phyloP scores from a whole-genome alignment of 2,113 vertebrate genomes.

The Mugil cephalus region DNA sequence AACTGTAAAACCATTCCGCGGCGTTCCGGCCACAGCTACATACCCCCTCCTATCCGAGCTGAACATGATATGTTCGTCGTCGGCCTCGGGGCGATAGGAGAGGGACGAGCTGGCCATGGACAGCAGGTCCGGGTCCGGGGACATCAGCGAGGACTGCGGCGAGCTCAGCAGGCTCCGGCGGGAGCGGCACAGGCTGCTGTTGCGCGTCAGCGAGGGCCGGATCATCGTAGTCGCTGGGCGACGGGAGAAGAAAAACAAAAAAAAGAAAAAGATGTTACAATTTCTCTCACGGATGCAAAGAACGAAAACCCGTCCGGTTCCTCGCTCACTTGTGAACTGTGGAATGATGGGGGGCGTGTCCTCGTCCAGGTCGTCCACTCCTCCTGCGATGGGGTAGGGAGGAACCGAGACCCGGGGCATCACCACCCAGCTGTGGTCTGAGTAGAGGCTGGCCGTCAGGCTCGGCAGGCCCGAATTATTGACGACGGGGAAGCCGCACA shows the following conservation, averaged over 20 bases:
- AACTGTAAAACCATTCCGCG: constrained; percentile 64
- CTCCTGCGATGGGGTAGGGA: constrained; percentile 96
- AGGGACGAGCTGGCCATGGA: constrained; percentile 93
- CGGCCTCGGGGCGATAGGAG: constrained; percentile 91
- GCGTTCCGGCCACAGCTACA: constrained; percentile 55
- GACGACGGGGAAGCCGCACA: constrained; percentile 97
- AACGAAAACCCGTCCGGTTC: fast-evolving
- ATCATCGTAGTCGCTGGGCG: constrained; percentile 73
- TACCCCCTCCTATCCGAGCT: constrained; percentile 95
- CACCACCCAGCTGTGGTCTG: constrained; percentile 99
- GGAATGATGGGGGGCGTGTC: constrained; percentile 96
- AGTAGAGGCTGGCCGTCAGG: constrained; percentile 95
- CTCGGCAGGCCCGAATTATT: constrained; percentile 95
- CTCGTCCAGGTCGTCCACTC: constrained; percentile 97
- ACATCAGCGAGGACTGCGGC: constrained; percentile 89
- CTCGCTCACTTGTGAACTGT: constrained; percentile 91
- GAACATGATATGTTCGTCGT: constrained; percentile 95
- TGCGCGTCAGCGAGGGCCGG: constrained; percentile 88
- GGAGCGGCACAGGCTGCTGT: constrained; percentile 94
- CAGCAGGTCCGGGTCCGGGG: constrained; percentile 95
- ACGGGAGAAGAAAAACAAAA: not conserved
- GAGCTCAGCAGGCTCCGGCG: constrained; percentile 91
- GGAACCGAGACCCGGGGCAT: constrained; percentile 97
- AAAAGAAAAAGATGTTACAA: fast-evolving
- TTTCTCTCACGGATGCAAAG: not conserved